Base-by-base conservation (phyloP, 2,113 vertebrate species). In the Solea senegalensis region DNA sequence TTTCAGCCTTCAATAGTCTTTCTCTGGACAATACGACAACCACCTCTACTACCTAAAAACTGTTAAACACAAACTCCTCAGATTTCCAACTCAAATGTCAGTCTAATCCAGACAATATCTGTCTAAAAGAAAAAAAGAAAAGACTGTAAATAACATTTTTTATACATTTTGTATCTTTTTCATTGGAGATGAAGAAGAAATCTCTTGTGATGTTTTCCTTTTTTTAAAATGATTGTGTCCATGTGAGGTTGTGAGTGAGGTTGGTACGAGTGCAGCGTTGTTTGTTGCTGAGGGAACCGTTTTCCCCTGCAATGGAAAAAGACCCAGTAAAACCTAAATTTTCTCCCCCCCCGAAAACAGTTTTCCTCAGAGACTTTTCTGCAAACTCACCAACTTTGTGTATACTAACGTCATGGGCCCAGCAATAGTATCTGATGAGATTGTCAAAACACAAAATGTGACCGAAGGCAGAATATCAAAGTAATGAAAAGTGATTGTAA, bases 161-260 rank as follows among this genome's bases (percentile, higher is more conserved):
- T 90, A 90, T 97, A 95, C 97, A 96, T 95, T 98, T 98, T 99
- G 93, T 98, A 98, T 91, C 95, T 99, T 99, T 98, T 95, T 97
- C 97, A 98, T 95, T 94, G 94, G 94, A 96, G 94, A 96, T 92
- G 91, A 94, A 88, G 86, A 86, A 72, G 72, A 96, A 95, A 95
- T 95, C 93, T 95, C 96, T 95, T 92, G 91, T 92, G 91, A 95
- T 94, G 95, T 98, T 82, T 88, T 95, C 94, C 96, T 94, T 94
- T 92, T 39, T 45, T 45, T 34, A 34, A 34, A 90, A 91, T 85
- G 87, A 91, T 93, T 93, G 91, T 92, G 93, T 95, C 94, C 86
- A 82, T 82, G 80, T 85, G 89, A 86, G 89, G 85, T 85, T 86
- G 80, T 34, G 89, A 85, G 83, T 75, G 89, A 87, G 78, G 71